These are phyloP conservation scores for Plebejus argus DNA, from an alignment of 2,888 invertebrate genomes.

Conservation along the genomic window DNA sequence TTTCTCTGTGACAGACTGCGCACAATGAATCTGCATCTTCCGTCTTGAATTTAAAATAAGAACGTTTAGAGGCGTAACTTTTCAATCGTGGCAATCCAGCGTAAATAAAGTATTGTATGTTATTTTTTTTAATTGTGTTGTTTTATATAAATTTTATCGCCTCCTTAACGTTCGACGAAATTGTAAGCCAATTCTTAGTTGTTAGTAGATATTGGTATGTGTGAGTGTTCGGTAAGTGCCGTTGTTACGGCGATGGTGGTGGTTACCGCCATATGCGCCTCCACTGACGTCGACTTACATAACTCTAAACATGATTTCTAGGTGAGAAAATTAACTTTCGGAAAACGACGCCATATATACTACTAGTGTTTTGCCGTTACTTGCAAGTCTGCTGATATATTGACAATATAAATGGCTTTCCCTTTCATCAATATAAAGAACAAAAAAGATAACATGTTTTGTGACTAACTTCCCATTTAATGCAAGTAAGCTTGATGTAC, in stretches of 20 bases:
- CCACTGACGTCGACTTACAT: background rate
- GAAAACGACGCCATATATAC: background rate
- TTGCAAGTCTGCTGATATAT: too few relatives aligned
- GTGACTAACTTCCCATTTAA: too few relatives aligned
- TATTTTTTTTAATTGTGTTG: conserved; percentile 42
- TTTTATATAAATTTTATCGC: conserved; percentile 15
- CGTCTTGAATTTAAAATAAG: conserved; percentile 43
- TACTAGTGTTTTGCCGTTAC: too few relatives aligned
- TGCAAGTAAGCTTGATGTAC: too few relatives aligned
- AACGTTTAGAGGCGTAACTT: background rate
- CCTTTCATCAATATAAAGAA: background rate
- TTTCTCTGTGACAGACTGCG: conserved; percentile 41
- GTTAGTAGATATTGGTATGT: conserved; percentile 53
- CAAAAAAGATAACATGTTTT: background rate
- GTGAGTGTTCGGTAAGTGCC: conserved; percentile 54
- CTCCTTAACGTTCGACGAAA: conserved; percentile 49
- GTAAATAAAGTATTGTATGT: conserved; percentile 2
- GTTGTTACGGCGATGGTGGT: background rate
- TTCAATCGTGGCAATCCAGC: background rate
- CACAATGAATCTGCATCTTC: conserved; percentile 60
- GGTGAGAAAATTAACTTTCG: background rate
- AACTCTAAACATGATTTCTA: conserved; percentile 6
- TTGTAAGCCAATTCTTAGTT: conserved; percentile 72
- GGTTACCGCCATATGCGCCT: conserved; percentile 16
- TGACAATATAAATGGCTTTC: too few relatives aligned